These are phyloP conservation scores for Syndactyla subalaris DNA, from an alignment of 2,797 vertebrate species.

Conservation along the genomic window DNA sequence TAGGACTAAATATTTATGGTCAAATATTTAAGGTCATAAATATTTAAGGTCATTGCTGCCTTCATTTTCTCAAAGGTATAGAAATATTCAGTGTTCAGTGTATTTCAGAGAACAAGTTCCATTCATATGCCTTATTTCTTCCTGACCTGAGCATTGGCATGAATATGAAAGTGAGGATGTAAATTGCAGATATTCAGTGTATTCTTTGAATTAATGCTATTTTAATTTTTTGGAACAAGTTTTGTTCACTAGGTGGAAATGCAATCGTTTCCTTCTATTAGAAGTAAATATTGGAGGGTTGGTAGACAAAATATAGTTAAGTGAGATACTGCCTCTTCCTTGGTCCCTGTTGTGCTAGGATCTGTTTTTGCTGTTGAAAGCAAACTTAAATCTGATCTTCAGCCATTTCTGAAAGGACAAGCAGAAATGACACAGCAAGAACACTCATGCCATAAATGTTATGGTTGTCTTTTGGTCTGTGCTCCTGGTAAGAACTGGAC, in stretches of 20 bases:
- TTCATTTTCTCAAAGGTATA: not conserved
- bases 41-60: not conserved
- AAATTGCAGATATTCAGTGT: not conserved
- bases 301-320: not conserved
- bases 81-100: not conserved
- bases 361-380: not conserved
- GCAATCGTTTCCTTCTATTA: not conserved
- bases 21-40: too few species aligned
- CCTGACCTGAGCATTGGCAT: not conserved
- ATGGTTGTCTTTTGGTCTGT: not conserved
- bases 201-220: not conserved
- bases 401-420: not conserved
- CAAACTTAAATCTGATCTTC: not conserved
- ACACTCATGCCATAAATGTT: not conserved
- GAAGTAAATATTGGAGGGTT: not conserved
- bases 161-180: not conserved
- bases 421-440: not conserved
- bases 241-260: not conserved
- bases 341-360: not conserved
- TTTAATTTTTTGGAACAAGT: not conserved
- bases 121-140: not conserved
- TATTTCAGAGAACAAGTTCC: not conserved
- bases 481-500: not conserved
- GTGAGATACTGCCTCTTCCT: not conserved
- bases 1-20: not conserved